phyloP scores from a whole-genome alignment of 2,888 invertebrate species.

The Drosophila falleni region DNA sequence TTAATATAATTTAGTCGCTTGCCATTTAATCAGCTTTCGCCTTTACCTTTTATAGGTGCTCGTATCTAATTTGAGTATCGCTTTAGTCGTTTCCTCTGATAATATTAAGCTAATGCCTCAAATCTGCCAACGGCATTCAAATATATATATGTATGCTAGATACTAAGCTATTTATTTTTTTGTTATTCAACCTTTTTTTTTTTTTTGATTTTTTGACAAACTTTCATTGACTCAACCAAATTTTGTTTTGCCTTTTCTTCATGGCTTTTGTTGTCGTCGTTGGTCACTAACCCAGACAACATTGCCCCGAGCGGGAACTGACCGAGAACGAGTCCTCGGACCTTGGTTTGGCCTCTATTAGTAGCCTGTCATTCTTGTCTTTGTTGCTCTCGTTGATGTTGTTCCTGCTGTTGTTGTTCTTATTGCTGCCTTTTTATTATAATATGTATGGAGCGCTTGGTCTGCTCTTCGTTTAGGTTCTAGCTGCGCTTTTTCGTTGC shows the following conservation, averaged over 20 bases:
- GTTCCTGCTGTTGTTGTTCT: conserved; percentile 23
- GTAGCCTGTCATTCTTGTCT: conserved; percentile 52
- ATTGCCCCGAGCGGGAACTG: conserved; percentile 44
- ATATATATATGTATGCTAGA: conserved; percentile 13
- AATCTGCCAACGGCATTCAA: conserved; percentile 48
- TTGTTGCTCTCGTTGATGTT: conserved; percentile 29
- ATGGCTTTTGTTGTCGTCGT: conserved; percentile 34
- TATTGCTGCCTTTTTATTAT: conserved; percentile 44
- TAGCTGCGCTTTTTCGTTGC: conserved; percentile 33
- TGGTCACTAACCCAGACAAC: conserved; percentile 61
- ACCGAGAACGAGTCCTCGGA: conserved; percentile 44
- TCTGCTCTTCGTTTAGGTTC: conserved; percentile 17
- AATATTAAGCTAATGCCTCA: conserved; percentile 56
- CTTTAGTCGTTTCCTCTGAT: conserved; percentile 53
- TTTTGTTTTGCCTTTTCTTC: conserved; percentile 35
- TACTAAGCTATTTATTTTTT: background rate
- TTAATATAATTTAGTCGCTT: conserved; percentile 54
- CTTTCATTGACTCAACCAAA: conserved; percentile 53
- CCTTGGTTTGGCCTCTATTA: conserved; percentile 62
- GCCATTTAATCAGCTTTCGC: conserved; percentile 56
- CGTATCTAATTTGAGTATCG: conserved; percentile 61
- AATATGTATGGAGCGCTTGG: conserved; percentile 29
- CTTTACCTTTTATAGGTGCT: conserved; percentile 45
- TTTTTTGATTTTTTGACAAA: conserved; percentile 19
- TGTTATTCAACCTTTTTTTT: conserved; percentile 11